Percentiles rank a stretch among this genome's conserved stretches.
Conservation (phyloP, 2,113 vertebrate genomes). For the Phylloscopus trochilus region DNA sequence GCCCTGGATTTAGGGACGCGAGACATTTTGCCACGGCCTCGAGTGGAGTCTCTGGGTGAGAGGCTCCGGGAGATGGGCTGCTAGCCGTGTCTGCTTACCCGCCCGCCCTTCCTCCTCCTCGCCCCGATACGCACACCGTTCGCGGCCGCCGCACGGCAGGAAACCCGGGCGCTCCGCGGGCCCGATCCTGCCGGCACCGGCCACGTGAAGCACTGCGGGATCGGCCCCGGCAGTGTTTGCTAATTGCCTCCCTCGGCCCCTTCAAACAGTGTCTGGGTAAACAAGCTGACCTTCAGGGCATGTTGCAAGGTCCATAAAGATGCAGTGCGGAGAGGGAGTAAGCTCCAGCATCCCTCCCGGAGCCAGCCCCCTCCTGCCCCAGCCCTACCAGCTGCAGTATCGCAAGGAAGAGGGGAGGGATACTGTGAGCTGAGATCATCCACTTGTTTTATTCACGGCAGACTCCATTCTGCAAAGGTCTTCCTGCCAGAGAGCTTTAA, state of each 20-base stretch:
- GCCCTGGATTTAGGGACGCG: neutral
- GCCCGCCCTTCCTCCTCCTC: rapidly evolving
- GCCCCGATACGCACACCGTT: rapidly evolving
- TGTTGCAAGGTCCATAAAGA: conserved; percentile 44
- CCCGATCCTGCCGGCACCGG: neutral
- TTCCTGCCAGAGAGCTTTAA: neutral
- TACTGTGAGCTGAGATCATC: neutral
- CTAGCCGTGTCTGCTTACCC: neutral
- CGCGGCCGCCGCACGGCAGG: neutral
- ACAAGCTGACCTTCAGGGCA: conserved; percentile 48
- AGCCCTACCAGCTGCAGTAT: neutral
- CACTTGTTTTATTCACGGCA: neutral
- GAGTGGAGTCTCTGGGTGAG: neutral
- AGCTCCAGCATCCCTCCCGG: neutral
- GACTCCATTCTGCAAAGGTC: neutral
- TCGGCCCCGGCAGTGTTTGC: neutral
- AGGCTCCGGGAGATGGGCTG: neutral
- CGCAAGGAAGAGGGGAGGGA: neutral
- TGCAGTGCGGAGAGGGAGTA: rapidly evolving
- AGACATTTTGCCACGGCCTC: neutral
- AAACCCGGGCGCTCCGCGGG: neutral
- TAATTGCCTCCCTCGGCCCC: neutral
- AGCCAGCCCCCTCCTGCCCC: neutral
- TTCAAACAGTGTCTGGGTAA: conserved; percentile 45
- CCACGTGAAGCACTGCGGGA: neutral